phyloP scores from a whole-genome alignment of 2,888 invertebrate species.

The Amitus sp. region DNA sequence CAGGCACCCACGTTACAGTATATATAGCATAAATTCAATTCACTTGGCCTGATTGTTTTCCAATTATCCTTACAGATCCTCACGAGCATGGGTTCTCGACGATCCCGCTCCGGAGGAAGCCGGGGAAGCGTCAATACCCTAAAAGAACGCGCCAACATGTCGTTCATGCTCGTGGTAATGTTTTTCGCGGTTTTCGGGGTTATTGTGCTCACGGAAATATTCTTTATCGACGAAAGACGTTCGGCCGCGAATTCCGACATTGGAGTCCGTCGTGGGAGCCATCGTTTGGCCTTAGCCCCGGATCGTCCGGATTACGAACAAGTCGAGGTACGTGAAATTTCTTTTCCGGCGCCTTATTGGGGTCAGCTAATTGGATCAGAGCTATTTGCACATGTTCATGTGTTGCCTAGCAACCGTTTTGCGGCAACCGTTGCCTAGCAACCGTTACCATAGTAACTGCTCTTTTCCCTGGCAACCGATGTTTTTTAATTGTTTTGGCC shows the following conservation, averaged over 20 bases:
- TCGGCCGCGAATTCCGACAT: slow-evolving; percentile 69
- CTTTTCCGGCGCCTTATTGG: slow-evolving; percentile 21
- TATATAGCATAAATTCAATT: neutral
- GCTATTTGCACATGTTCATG: too few species aligned
- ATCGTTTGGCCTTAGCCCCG: slow-evolving; percentile 65
- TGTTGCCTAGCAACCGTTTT: too few species aligned
- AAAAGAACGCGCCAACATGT: slow-evolving; percentile 85
- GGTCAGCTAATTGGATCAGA: too few species aligned
- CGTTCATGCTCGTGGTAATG: slow-evolving; percentile 90
- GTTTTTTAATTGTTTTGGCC: too few species aligned
- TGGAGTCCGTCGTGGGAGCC: slow-evolving; percentile 67
- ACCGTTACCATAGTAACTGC: too few species aligned
- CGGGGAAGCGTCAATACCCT: slow-evolving; percentile 70
- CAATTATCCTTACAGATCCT: slow-evolving; percentile 9
- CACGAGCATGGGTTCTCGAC: slow-evolving; percentile 64
- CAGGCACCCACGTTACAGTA: too few species aligned
- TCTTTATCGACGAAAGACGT: slow-evolving; percentile 72
- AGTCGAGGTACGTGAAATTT: slow-evolving; percentile 67
- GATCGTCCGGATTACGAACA: slow-evolving; percentile 78
- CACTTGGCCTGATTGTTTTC: neutral
- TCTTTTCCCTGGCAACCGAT: too few species aligned
- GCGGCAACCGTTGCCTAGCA: too few species aligned
- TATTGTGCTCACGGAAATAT: slow-evolving; percentile 87
- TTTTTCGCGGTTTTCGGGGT: slow-evolving; percentile 90
- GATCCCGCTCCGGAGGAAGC: slow-evolving; percentile 62